Conservation (phyloP, 2,888 invertebrate species). For the Trypoxylon attenuatum region DNA sequence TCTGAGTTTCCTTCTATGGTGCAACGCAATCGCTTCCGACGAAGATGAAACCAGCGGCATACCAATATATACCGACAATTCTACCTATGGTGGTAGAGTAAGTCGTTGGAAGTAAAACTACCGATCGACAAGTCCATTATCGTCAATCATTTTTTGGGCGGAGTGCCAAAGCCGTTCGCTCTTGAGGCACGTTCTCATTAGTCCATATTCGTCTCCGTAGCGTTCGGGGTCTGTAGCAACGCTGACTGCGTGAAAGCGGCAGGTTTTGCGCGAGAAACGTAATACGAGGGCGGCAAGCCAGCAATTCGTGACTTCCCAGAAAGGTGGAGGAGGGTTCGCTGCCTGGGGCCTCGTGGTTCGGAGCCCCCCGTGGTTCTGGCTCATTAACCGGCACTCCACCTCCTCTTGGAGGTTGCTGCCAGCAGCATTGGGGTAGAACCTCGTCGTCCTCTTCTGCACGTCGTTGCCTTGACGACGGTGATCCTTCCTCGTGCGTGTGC, state of each 20-base stretch:
- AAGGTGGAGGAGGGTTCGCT: conserved; percentile 47
- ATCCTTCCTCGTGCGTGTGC: conserved; percentile 30
- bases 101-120: conserved; percentile 20
- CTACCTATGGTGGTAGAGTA: neutral
- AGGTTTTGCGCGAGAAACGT: conserved; percentile 48
- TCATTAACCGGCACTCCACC: conserved; percentile 68
- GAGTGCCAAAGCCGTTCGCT: no score
- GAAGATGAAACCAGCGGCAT: no score
- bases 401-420: conserved; percentile 21
- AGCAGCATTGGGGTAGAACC: conserved; percentile 32
- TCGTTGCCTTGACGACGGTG: conserved; percentile 57
- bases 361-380: conserved; percentile 70
- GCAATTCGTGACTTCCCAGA: conserved; percentile 61
- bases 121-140: conserved; percentile 32
- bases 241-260: conserved; percentile 34
- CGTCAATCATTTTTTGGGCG: conserved; percentile 32
- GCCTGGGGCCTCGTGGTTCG: conserved; percentile 30
- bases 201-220: conserved; percentile 35
- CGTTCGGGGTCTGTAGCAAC: conserved; percentile 26
- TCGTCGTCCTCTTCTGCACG: conserved; percentile 49
- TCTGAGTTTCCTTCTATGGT: no score
- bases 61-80: no score
- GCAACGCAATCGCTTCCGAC: no score
- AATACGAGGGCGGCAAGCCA: conserved; percentile 34
- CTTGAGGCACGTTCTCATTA: conserved; percentile 34